These are phyloP conservation scores for Epinotia brunnichana DNA, from an alignment of 2,888 invertebrate species.

Conservation along the genomic window DNA sequence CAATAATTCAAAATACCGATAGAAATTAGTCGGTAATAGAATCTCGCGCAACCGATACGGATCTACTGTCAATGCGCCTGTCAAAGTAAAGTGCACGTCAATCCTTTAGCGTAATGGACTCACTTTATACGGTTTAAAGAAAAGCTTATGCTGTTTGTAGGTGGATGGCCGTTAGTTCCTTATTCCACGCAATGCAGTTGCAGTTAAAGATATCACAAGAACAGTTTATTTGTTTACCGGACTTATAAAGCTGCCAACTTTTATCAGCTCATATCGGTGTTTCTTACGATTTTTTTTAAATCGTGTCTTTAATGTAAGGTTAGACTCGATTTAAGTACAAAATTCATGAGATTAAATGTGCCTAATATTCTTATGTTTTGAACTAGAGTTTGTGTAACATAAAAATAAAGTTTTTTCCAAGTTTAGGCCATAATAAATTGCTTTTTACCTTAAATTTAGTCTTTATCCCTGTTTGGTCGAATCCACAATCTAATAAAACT, in stretches of 20 bases:
- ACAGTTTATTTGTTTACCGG: not conserved
- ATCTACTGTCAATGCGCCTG: constrained; percentile 22
- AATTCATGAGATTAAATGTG: too few relatives aligned
- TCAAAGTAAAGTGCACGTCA: constrained; percentile 36
- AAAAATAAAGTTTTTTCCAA: too few relatives aligned
- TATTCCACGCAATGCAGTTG: not conserved
- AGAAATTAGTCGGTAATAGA: constrained; percentile 16
- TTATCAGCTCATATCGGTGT: not conserved
- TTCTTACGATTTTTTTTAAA: not conserved
- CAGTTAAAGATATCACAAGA: not conserved
- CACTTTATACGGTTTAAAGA: not conserved
- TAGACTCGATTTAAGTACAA: too few relatives aligned
- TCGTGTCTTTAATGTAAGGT: too few relatives aligned
- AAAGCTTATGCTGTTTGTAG: not conserved
- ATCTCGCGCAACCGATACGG: constrained; percentile 1
- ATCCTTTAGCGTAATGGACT: constrained; percentile 14
- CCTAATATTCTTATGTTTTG: too few relatives aligned
- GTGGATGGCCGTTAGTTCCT: not conserved
- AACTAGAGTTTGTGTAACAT: too few relatives aligned
- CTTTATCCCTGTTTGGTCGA: not conserved
- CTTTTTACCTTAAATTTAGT: too few relatives aligned
- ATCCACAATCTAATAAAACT: not conserved
- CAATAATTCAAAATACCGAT: not conserved
- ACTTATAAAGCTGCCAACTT: not conserved
- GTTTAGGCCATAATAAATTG: too few relatives aligned